Percentiles rank a stretch among this genome's conserved stretches.
phyloP scores from a whole-genome alignment of 2,888 invertebrate genomes.

The Cataglyphis rosenhaueri region DNA sequence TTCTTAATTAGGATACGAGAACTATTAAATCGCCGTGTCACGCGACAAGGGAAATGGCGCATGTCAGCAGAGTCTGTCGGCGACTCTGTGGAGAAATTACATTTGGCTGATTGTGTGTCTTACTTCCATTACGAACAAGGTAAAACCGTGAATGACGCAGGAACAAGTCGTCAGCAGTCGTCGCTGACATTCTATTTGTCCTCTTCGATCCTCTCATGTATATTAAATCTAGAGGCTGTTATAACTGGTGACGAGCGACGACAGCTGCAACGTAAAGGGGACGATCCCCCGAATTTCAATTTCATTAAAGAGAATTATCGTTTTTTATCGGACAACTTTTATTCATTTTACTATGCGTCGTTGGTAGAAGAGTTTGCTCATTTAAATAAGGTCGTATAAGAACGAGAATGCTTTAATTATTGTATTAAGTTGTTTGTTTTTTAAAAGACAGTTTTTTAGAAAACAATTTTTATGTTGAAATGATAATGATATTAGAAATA shows the following conservation, averaged over 20 bases:
- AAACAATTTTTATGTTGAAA: neutral
- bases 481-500: neutral
- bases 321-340: neutral
- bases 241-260: conserved; percentile 20
- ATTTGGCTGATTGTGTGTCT: conserved; percentile 31
- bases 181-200: conserved; percentile 39
- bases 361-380: neutral
- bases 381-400: conserved; percentile 12
- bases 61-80: conserved; percentile 25
- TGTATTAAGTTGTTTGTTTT: neutral
- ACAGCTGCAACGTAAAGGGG: neutral
- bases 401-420: neutral
- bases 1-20: conserved; percentile 56
- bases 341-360: conserved; percentile 5
- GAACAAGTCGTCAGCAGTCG: conserved; percentile 32
- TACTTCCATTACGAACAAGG: conserved; percentile 12
- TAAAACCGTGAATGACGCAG: conserved; percentile 23
- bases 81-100: conserved; percentile 38
- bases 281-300: conserved; percentile 8
- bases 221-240: conserved; percentile 18
- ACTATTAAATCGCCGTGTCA: conserved; percentile 52
- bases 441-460: neutral
- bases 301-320: conserved; percentile 27
- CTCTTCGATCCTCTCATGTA: conserved; percentile 28
- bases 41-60: conserved; percentile 35